phyloP scores from a whole-genome alignment of 2,888 invertebrate genomes.

The Pyrochroa serraticornis region DNA sequence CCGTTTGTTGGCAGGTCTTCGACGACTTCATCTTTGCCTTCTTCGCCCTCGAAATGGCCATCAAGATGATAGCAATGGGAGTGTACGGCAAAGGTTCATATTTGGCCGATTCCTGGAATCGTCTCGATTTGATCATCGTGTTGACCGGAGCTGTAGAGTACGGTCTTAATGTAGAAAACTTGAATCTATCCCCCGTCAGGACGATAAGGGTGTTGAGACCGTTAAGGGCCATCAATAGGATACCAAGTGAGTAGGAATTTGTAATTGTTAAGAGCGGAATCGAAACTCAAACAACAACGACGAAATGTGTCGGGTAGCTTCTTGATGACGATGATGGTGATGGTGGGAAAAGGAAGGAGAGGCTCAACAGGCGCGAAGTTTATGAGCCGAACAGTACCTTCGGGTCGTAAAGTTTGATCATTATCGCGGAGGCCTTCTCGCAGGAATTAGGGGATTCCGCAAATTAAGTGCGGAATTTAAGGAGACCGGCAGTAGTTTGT shows the following conservation, averaged over 20 bases:
- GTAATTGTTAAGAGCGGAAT: too few relatives aligned
- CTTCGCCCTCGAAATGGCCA: slow-evolving; percentile 96
- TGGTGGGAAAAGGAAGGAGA: too few relatives aligned
- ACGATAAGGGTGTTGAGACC: slow-evolving; percentile 97
- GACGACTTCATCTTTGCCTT: slow-evolving; percentile 99
- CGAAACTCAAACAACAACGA: too few relatives aligned
- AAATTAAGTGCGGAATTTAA: too few relatives aligned
- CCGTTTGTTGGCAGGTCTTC: slow-evolving; percentile 72
- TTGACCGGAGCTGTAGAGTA: slow-evolving; percentile 91
- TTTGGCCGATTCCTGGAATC: slow-evolving; percentile 98
- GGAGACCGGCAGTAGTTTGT: too few relatives aligned
- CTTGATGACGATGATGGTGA: too few relatives aligned
- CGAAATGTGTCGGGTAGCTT: too few relatives aligned
- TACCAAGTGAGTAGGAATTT: slow-evolving; percentile 86
- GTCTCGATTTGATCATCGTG: slow-evolving; percentile 97
- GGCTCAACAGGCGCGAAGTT: too few relatives aligned
- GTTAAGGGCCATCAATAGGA: slow-evolving; percentile 97
- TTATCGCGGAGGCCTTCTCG: too few relatives aligned
- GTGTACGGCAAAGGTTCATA: slow-evolving; percentile 93
- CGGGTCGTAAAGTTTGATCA: too few relatives aligned
- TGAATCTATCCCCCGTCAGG: slow-evolving; percentile 97
- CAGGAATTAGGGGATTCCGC: too few relatives aligned
- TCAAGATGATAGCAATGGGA: slow-evolving; percentile 99
- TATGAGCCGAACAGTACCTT: too few relatives aligned
- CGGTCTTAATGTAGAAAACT: slow-evolving; percentile 92